Evolutionary conservation across 1,140 invertebrate genomes (phyloP).

Genomic region (Cheumatopsyche charites): DNA sequence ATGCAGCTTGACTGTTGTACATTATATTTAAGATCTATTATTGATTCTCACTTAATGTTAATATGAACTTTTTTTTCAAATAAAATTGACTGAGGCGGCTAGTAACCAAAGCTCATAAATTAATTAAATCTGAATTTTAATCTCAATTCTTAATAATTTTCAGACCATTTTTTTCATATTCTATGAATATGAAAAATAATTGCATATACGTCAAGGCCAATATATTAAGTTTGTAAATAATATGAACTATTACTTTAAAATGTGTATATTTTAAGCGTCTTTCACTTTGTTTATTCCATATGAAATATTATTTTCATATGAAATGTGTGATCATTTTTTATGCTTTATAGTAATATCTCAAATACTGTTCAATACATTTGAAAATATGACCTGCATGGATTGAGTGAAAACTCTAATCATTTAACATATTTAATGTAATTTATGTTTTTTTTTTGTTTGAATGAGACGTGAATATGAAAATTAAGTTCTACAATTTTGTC

Average conservation of each 20-base stretch:
- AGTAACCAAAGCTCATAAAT: conserved; percentile 36
- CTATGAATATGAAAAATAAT: neutral
- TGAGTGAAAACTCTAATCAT: conserved; percentile 39
- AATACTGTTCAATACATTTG: too few species aligned
- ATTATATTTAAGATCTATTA: neutral
- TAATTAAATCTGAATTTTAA: neutral
- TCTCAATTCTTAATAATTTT: neutral
- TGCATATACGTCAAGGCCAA: too few species aligned
- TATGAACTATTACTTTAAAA: too few species aligned
- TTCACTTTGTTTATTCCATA: too few species aligned
- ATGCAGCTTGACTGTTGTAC: conserved; percentile 6
- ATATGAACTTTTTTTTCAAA: neutral
- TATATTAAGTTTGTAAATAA: too few species aligned
- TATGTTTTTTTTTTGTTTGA: too few species aligned
- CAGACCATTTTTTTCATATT: neutral
- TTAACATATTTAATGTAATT: neutral
- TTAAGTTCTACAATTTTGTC: too few species aligned
- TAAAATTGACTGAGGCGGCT: conserved; percentile 34
- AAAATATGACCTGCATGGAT: neutral
- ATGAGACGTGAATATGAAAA: too few species aligned
- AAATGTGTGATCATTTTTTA: too few species aligned
- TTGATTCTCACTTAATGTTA: neutral
- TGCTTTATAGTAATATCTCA: too few species aligned
- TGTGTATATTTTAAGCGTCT: too few species aligned
- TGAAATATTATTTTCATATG: too few species aligned